phyloP scores from a whole-genome alignment of 1,140 invertebrate species.

The Atta cephalotes region DNA sequence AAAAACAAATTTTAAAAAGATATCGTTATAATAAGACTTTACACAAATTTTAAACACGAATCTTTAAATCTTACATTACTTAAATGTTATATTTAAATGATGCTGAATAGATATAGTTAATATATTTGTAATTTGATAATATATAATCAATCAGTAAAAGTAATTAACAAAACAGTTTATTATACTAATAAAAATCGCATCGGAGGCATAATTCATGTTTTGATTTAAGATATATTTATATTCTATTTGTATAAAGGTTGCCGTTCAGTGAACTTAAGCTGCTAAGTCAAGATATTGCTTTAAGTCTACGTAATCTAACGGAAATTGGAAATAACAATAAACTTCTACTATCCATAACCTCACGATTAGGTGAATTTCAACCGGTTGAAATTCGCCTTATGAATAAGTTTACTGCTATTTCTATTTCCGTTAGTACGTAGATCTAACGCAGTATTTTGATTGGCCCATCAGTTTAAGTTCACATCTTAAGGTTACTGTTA shows the following conservation, averaged over 20 bases:
- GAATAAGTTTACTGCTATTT: too few species aligned
- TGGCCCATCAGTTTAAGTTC: too few species aligned
- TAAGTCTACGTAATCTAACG: too few species aligned
- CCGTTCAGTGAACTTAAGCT: too few species aligned
- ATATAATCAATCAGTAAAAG: not conserved
- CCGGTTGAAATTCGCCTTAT: too few species aligned
- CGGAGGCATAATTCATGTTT: not conserved
- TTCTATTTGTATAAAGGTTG: not conserved
- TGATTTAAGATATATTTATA: not conserved
- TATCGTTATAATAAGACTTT: not conserved
- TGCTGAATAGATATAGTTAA: not conserved
- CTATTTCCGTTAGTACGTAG: too few species aligned
- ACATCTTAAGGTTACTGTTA: too few species aligned
- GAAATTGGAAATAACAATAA: too few species aligned
- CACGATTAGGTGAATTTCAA: too few species aligned
- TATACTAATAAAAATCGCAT: constrained; percentile 1
- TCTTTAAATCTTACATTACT: not conserved
- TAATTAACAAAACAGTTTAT: not conserved
- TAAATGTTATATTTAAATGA: not conserved
- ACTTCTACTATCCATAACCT: too few species aligned
- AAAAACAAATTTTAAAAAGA: not conserved
- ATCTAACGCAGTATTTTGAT: too few species aligned
- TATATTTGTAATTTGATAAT: not conserved
- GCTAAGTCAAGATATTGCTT: too few species aligned
- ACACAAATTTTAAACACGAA: not conserved